Percentiles rank a stretch among this genome's conserved stretches.
These are phyloP conservation scores for Gallinago jamesoni DNA, from an alignment of 2,113 vertebrate genomes.

Conservation along the genomic window DNA sequence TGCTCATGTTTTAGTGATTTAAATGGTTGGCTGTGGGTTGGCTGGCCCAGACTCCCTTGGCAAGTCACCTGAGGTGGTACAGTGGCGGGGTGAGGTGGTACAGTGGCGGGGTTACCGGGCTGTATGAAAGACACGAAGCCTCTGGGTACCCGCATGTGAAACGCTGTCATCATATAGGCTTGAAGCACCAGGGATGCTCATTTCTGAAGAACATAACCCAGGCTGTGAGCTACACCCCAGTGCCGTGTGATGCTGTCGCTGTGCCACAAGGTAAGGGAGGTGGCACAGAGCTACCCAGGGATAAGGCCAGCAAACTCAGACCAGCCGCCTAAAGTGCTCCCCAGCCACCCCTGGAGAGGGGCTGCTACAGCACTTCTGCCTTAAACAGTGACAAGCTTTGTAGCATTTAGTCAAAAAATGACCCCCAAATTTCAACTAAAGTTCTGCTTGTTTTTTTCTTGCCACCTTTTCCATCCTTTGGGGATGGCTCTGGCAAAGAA, in stretches of 20 bases:
- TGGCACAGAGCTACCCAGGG: neutral
- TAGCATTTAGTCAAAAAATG: neutral
- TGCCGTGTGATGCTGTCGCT: neutral
- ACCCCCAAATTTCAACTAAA: neutral
- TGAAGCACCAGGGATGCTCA: neutral
- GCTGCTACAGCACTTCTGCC: neutral
- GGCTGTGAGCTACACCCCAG: neutral
- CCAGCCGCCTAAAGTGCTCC: neutral
- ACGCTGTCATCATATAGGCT: neutral
- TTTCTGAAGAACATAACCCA: neutral
- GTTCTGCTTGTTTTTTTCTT: neutral
- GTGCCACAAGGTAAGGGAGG: neutral
- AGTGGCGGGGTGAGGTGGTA: too few relatives aligned
- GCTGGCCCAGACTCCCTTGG: neutral
- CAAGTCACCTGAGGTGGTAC: neutral
- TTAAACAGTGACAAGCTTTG: neutral
- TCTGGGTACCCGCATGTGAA: neutral
- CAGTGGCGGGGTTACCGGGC: neutral
- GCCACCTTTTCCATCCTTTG: neutral
- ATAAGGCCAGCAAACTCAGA: neutral
- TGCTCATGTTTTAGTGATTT: neutral
- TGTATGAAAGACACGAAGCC: neutral
- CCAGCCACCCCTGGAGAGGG: neutral
- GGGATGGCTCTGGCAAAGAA: neutral
- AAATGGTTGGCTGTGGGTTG: neutral